Evolutionary conservation across 2,797 vertebrate species (phyloP).

Genomic region (Acrossocheilus wenchowensis): DNA sequence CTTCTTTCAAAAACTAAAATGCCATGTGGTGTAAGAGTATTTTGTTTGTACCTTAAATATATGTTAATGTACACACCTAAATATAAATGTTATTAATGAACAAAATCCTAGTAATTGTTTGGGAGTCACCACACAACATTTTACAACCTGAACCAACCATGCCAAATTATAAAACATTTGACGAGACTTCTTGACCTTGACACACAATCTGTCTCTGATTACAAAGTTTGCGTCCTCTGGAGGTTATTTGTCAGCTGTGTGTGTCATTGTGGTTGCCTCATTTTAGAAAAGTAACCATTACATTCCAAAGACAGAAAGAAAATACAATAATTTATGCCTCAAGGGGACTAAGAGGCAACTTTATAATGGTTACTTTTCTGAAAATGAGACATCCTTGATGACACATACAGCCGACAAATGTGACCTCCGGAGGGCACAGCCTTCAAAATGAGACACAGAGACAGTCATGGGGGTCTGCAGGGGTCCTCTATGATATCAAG

Average conservation of each 20-base stretch:
- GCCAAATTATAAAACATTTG: background rate
- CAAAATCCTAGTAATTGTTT: background rate
- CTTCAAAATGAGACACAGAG: background rate
- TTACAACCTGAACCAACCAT: background rate
- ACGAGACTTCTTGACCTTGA: background rate
- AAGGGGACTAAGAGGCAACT: background rate
- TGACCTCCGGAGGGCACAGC: background rate
- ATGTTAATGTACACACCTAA: background rate
- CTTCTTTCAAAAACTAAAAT: background rate
- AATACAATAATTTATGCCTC: background rate
- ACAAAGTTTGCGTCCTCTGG: background rate
- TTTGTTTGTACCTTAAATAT: background rate
- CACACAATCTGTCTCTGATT: background rate
- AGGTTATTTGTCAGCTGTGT: background rate
- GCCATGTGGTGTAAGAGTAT: background rate
- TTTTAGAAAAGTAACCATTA: background rate
- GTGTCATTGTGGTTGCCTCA: background rate
- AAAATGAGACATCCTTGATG: background rate
- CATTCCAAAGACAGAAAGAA: background rate
- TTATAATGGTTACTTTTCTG: background rate
- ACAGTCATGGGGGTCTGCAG: background rate
- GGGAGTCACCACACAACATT: background rate
- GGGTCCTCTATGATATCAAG: background rate
- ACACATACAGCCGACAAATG: background rate
- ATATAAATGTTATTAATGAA: background rate